Base-by-base conservation (phyloP, 2,888 invertebrate species). In the Micropterix aruncella region DNA sequence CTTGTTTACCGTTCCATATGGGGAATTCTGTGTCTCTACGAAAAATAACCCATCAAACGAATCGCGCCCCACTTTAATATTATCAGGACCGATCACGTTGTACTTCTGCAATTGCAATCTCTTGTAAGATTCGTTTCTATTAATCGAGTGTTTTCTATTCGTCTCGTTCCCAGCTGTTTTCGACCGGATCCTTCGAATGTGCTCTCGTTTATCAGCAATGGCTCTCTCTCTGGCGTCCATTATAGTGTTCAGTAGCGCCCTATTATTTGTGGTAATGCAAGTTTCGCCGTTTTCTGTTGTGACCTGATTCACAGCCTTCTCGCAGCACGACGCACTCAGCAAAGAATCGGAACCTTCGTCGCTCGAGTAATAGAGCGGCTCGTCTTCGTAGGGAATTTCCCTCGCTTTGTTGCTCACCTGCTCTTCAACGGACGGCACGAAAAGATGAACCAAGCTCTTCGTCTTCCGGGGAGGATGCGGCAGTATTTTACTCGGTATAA, bases 401-500 rank as follows among this genome's bases (percentile, higher is more conserved):
- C 63, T 62, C 51, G 66, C 74, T 60, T 66, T 75, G 59, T 60
- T 74, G 58, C 70, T 76, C 46, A 74, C 60, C 17, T 74, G 55
- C 43, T 70, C 71, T 55, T 75, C 83, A 15, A 73, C 73, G 2
- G 74, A 68, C 48, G 77, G 75, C 39, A 77, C 69, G 54, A 80
- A 79, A 41, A 84, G 63, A 60, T 83, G 83, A 2, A 81, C 73
- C 42, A 85, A 60, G 44, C 83, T 85, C 45, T 80, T 75, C 0
- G 83, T 74, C 59, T 83, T 80, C 51, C 86, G 72, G 0, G 88
- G 88, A 40, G 89, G 88, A 58, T 86, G 85, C 0, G 89, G 88
- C 43, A 86, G 73, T 45, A 89, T 73, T 59, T 83, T 83, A 0
- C 77, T 78, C 1, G 88, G 89, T 2, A 89, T 72, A 40, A 87